Conservation (phyloP, 2,797 vertebrate species). For the Pyrrhura leucotis region DNA sequence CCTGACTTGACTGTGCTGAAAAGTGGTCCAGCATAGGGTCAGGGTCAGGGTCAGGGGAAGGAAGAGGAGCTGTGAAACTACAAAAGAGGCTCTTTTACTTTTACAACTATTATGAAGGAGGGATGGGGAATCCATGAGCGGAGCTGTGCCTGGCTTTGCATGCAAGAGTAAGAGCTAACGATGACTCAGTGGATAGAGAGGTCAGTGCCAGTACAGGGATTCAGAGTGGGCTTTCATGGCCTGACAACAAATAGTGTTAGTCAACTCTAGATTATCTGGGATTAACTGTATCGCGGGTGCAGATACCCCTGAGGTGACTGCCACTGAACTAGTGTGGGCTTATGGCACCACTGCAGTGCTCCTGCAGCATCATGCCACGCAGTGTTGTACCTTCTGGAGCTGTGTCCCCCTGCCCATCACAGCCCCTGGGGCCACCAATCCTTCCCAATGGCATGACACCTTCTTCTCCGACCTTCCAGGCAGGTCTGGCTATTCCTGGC, state of each 20-base stretch:
- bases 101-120: neutral
- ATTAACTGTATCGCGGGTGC: neutral
- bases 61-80: neutral
- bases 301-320: neutral
- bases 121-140: neutral
- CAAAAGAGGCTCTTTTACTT: neutral
- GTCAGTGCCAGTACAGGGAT: neutral
- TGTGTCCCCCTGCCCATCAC: neutral
- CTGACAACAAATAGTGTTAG: neutral
- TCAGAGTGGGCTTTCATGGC: neutral
- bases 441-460: accelerated
- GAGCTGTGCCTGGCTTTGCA: neutral
- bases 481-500: neutral
- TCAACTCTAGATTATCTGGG: neutral
- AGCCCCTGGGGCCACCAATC: neutral
- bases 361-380: accelerated
- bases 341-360: neutral
- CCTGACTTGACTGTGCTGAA: neutral
- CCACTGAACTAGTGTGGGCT: neutral
- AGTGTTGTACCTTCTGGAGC: neutral
- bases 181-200: neutral
- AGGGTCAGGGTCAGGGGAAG: neutral
- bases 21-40: neutral
- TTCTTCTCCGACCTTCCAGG: neutral
- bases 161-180: neutral